Percentiles rank a stretch among this genome's conserved stretches.
Conservation (phyloP, 2,888 invertebrate species). For the Nomada goodeniana region DNA sequence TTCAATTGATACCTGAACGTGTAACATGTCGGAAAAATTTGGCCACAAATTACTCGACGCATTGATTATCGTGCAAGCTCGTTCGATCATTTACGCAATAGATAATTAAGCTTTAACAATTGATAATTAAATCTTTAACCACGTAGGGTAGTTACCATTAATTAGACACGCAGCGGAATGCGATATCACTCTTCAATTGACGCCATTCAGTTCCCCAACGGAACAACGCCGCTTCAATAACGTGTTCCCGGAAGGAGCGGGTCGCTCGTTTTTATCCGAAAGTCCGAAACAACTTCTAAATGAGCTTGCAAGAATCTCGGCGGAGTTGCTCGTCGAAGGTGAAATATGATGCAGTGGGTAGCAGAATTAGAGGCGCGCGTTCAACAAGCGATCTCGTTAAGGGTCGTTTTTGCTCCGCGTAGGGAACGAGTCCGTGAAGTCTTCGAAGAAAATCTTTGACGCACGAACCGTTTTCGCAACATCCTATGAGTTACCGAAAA, state of each 20-base stretch:
- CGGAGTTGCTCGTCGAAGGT: constrained; percentile 46
- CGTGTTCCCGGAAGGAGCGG: background rate
- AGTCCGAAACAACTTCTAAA: constrained; percentile 45
- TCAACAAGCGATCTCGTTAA: constrained; percentile 63
- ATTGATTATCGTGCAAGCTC: too few species aligned
- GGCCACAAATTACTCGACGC: too few species aligned
- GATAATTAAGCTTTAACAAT: too few species aligned
- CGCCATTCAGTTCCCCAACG: too few species aligned
- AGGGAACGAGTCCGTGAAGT: constrained; percentile 57
- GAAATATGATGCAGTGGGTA: constrained; percentile 60
- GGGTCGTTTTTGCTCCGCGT: constrained; percentile 51
- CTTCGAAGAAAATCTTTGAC: constrained; percentile 58
- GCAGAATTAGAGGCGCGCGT: constrained; percentile 47
- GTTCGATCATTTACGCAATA: too few species aligned
- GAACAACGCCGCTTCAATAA: constrained; percentile 4
- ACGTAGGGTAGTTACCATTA: too few species aligned
- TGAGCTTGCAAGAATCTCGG: constrained; percentile 54
- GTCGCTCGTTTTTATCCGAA: constrained; percentile 1
- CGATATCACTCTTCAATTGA: too few species aligned
- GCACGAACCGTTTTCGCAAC: constrained; percentile 36
- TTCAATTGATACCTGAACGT: background rate
- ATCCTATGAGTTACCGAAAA: constrained; percentile 56
- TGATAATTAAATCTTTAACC: too few species aligned
- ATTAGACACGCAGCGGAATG: too few species aligned
- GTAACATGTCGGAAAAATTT: too few species aligned